A percentile compares a stretch with the other conserved stretches of the same genome.
Evolutionary conservation across 2,113 vertebrate species (phyloP).

Genomic region (Ceratotherium simum): DNA sequence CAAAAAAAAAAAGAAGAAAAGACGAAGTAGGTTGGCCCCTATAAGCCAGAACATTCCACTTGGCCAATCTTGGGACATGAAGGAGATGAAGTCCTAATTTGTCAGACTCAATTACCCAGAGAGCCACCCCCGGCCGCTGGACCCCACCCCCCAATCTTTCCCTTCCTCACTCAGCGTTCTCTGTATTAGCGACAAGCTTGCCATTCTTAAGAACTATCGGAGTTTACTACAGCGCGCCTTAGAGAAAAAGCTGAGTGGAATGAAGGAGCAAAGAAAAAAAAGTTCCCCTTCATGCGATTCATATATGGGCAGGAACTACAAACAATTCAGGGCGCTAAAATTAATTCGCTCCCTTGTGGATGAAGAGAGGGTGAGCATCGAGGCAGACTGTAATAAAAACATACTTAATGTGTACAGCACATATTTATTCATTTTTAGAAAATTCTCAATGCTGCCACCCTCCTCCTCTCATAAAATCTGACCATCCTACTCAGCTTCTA

Average conservation of each 20-base stretch:
- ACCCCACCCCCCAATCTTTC: background rate
- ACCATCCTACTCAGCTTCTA: conserved; percentile 88
- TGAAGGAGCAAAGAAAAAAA: background rate
- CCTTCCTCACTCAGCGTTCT: too few species aligned
- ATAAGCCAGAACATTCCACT: background rate
- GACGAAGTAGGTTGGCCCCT: background rate
- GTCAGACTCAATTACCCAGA: background rate
- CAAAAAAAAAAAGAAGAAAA: too few species aligned
- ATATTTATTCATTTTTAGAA: conserved; percentile 82
- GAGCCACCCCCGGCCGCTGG: fast-evolving
- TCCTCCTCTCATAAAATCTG: conserved; percentile 84
- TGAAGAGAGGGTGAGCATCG: conserved; percentile 58
- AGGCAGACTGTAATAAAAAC: conserved; percentile 65
- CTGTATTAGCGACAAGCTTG: background rate
- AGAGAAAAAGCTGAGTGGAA: conserved; percentile 71
- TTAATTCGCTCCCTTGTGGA: conserved; percentile 74
- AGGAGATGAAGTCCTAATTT: background rate
- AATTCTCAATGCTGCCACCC: conserved; percentile 71
- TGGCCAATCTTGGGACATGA: background rate
- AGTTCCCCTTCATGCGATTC: conserved; percentile 24
- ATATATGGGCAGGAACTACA: conserved; percentile 50
- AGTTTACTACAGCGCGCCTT: conserved; percentile 43
- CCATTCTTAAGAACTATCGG: background rate
- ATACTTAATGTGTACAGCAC: conserved; percentile 68
- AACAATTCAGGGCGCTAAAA: conserved; percentile 60